These are phyloP conservation scores for Gobionotothen gibberifrons DNA, from an alignment of 2,797 vertebrate species.

Conservation along the genomic window DNA sequence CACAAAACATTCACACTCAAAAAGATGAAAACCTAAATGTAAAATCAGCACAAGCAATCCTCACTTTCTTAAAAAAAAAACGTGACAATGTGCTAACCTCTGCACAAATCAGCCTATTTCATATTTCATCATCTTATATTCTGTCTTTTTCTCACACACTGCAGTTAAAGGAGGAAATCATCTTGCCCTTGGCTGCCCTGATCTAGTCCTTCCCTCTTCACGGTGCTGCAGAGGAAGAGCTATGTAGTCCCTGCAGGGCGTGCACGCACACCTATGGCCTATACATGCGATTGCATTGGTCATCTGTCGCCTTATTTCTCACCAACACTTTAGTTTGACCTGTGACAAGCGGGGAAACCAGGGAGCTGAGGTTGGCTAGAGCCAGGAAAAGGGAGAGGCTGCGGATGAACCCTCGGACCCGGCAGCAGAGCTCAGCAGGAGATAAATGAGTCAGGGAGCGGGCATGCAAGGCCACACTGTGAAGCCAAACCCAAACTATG, in stretches of 20 bases:
- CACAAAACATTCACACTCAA: constrained; percentile 4
- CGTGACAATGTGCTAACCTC: constrained; percentile 34
- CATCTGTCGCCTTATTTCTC: constrained; percentile 25
- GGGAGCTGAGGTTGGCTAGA: constrained; percentile 52
- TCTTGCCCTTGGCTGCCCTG: constrained; percentile 31
- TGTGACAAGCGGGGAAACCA: constrained; percentile 69
- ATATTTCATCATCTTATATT: constrained; percentile 14
- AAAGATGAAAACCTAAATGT: constrained; percentile 6
- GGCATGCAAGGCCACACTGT: constrained; percentile 21
- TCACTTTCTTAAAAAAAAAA: constrained; percentile 3
- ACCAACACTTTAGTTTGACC: constrained; percentile 37
- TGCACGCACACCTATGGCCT: constrained; percentile 18
- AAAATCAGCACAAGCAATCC: constrained; percentile 1
- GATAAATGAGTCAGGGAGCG: constrained; percentile 46
- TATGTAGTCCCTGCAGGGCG: constrained; percentile 22
- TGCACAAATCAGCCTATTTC: constrained; percentile 26
- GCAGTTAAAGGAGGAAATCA: constrained; percentile 40
- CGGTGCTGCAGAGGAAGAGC: constrained; percentile 41
- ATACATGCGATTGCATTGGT: constrained; percentile 3
- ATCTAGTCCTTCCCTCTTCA: constrained; percentile 43
- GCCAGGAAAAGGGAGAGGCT: constrained; percentile 78
- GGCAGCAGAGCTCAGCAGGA: constrained; percentile 48
- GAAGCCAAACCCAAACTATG: not conserved
- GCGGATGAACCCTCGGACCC: constrained; percentile 53
- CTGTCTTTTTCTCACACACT: constrained; percentile 10